Evolutionary conservation across 2,797 vertebrate genomes (phyloP).

Genomic region (Pipistrellus pygmaeus): DNA sequence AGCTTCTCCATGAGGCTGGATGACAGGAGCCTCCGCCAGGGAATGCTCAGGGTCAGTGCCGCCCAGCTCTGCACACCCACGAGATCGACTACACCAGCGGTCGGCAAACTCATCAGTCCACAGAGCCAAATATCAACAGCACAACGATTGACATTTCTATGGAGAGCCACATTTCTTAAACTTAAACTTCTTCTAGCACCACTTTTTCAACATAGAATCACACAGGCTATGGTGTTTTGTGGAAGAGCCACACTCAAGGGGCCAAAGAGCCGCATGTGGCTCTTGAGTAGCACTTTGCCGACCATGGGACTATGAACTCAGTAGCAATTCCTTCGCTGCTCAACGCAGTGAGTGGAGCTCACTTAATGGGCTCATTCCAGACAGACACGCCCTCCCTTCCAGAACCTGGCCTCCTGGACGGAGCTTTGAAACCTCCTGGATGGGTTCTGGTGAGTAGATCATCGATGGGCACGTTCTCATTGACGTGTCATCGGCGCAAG

Average conservation of each 20-base stretch:
- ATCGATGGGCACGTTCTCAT: neutral
- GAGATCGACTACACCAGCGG: too few relatives aligned
- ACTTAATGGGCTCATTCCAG: neutral
- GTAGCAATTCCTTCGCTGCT: neutral
- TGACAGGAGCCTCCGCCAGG: neutral
- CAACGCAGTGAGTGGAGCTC: neutral
- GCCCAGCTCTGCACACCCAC: neutral
- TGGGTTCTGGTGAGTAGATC: neutral
- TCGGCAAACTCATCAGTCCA: too few relatives aligned
- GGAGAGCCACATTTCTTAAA: too few relatives aligned
- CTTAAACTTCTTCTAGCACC: too few relatives aligned
- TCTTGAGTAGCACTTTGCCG: too few relatives aligned
- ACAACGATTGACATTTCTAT: too few relatives aligned
- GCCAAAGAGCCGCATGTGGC: too few relatives aligned
- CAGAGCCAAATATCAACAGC: too few relatives aligned
- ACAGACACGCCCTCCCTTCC: neutral
- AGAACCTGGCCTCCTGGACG: neutral
- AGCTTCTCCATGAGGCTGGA: neutral
- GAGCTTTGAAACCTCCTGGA: neutral
- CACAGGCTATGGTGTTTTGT: too few relatives aligned
- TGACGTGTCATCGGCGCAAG: neutral
- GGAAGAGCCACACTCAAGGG: too few relatives aligned
- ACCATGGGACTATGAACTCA: neutral
- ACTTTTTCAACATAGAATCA: too few relatives aligned
- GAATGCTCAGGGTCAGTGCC: neutral